Conservation (phyloP, 2,797 vertebrate genomes). For the Cuculus canorus region DNA sequence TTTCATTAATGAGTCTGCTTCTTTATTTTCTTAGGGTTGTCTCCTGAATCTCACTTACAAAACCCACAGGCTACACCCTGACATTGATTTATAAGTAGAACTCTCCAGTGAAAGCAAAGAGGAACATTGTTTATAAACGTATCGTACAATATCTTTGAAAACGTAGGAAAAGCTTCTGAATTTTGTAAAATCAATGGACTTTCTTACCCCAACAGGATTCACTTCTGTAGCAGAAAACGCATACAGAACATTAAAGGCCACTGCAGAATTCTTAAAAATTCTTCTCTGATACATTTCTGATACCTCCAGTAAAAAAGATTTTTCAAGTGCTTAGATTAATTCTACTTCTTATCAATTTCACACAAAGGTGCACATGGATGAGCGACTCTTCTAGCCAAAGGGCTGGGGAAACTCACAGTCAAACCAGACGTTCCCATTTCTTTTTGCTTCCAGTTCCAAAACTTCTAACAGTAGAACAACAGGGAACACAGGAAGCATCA, state of each 20-base stretch:
- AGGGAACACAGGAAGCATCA: fast-evolving
- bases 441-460: neutral
- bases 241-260: neutral
- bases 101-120: neutral
- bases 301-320: neutral
- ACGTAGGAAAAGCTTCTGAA: neutral
- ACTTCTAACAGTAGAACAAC: fast-evolving
- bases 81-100: slow-evolving; percentile 22
- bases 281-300: neutral
- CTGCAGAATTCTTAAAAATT: neutral
- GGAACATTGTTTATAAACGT: neutral
- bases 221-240: neutral
- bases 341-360: neutral
- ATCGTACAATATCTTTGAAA: neutral
- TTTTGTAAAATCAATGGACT: neutral
- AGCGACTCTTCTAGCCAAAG: neutral
- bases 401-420: neutral
- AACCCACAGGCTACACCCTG: slow-evolving; percentile 13
- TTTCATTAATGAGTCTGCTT: neutral
- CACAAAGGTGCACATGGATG: slow-evolving; percentile 7
- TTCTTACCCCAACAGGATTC: neutral
- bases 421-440: neutral
- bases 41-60: neutral
- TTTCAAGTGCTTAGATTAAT: slow-evolving; percentile 17
- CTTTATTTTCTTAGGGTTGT: slow-evolving; percentile 4